Conservation (phyloP, 2,113 vertebrate genomes). For the Rhynchopsitta pachyrhyncha region DNA sequence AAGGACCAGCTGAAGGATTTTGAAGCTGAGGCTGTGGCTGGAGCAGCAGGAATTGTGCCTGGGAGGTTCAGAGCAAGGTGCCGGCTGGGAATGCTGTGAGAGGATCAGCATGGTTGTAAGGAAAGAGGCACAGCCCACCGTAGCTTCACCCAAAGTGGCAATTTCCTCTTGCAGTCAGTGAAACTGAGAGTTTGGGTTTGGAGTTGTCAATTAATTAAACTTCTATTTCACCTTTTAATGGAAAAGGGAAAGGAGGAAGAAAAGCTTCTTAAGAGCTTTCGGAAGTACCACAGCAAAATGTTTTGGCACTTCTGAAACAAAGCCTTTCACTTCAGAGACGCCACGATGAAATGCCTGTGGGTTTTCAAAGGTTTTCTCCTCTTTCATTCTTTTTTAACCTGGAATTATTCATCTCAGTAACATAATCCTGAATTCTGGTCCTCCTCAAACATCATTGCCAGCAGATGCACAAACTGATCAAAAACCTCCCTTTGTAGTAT, state of each 20-base stretch:
- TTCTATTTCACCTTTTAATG: not conserved
- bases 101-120: not conserved
- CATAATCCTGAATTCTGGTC: conserved; percentile 47
- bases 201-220: conserved; percentile 26
- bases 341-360: not conserved
- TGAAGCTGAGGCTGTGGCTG: conserved; percentile 37
- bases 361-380: conserved; percentile 34
- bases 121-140: not conserved
- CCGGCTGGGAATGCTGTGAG: not conserved
- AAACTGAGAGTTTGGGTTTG: not conserved
- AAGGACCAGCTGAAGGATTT: conserved; percentile 57
- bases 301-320: conserved; percentile 65
- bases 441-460: conserved; percentile 18
- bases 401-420: conserved; percentile 49
- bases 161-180: not conserved
- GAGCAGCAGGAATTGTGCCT: conserved; percentile 4
- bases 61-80: not conserved
- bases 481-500: not conserved
- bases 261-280: not conserved
- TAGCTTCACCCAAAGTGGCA: not conserved
- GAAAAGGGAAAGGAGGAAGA: not conserved
- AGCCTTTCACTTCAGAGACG: conserved; percentile 44
- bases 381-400: conserved; percentile 50
- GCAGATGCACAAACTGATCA: conserved; percentile 5
- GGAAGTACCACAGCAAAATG: conserved; percentile 7